phyloP scores from a whole-genome alignment of 2,113 vertebrate genomes.

The Malaclemys terrapin region DNA sequence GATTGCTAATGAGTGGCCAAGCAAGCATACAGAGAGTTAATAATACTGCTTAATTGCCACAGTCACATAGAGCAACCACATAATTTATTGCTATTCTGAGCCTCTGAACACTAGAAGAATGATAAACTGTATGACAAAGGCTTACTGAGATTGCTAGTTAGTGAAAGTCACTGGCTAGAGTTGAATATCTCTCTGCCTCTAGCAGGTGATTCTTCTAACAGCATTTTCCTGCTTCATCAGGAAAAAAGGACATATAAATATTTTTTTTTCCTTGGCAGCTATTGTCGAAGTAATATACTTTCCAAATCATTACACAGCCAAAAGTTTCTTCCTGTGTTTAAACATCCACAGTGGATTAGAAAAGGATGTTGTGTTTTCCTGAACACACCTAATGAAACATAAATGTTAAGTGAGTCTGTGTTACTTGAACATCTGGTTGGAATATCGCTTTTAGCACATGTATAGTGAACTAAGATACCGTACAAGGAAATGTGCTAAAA shows the following conservation, averaged over 20 bases:
- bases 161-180: conserved; percentile 35
- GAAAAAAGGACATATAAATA: neutral
- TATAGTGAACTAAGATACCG: neutral
- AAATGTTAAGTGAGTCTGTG: neutral
- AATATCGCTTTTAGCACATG: rapidly evolving
- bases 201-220: conserved; percentile 35
- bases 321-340: conserved; percentile 48
- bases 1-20: conserved; percentile 66
- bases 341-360: neutral
- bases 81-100: conserved; percentile 72
- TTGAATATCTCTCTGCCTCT: conserved; percentile 10
- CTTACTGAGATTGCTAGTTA: neutral
- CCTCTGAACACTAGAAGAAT: conserved; percentile 53
- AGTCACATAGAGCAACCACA: conserved; percentile 56
- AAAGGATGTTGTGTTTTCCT: conserved; percentile 39
- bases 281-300: conserved; percentile 36
- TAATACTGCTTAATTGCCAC: conserved; percentile 72
- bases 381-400: neutral
- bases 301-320: neutral
- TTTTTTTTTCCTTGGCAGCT: conserved; percentile 48
- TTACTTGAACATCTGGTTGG: conserved; percentile 23
- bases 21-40: conserved; percentile 68
- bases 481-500: neutral
- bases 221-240: conserved; percentile 37
- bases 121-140: conserved; percentile 44